phyloP scores from a whole-genome alignment of 2,797 vertebrate species.

The Labroides dimidiatus region DNA sequence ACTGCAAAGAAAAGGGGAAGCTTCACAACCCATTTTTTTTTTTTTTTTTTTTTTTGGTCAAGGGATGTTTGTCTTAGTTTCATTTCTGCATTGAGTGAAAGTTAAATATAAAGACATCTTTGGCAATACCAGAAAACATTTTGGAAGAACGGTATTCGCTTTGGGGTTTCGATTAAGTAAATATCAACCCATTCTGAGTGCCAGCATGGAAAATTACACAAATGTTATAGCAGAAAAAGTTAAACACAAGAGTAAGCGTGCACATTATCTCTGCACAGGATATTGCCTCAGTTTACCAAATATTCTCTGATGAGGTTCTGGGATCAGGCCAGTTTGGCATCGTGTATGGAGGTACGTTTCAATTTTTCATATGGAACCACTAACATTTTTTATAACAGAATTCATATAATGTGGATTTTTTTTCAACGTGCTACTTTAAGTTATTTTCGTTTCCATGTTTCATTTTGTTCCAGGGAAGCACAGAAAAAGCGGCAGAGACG shows the following conservation, averaged over 20 bases:
- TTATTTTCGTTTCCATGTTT: background rate
- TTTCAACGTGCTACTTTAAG: background rate
- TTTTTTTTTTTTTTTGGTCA: slow-evolving; percentile 14
- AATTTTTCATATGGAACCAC: background rate
- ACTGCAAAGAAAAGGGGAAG: slow-evolving; percentile 60
- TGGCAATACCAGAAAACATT: slow-evolving; percentile 53
- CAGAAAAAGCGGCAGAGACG: slow-evolving; percentile 96
- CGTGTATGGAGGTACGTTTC: slow-evolving; percentile 93
- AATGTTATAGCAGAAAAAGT: slow-evolving; percentile 26
- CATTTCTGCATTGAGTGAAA: slow-evolving; percentile 66
- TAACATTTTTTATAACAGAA: background rate
- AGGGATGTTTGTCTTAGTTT: slow-evolving; percentile 45
- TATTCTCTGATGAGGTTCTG: slow-evolving; percentile 98
- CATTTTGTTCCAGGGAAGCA: slow-evolving; percentile 88
- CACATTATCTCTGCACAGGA: slow-evolving; percentile 82
- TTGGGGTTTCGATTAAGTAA: slow-evolving; percentile 36
- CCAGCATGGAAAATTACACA: slow-evolving; percentile 20
- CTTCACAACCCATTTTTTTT: slow-evolving; percentile 15
- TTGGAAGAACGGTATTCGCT: slow-evolving; percentile 13
- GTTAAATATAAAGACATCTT: slow-evolving; percentile 42
- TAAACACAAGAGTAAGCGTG: slow-evolving; percentile 41
- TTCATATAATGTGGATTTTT: background rate
- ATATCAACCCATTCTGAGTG: slow-evolving; percentile 1
- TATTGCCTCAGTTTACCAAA: slow-evolving; percentile 97
- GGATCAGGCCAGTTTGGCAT: slow-evolving; percentile 98